Base-by-base conservation (phyloP, 2,113 vertebrate genomes). In the Coptodon bakossiorum region DNA sequence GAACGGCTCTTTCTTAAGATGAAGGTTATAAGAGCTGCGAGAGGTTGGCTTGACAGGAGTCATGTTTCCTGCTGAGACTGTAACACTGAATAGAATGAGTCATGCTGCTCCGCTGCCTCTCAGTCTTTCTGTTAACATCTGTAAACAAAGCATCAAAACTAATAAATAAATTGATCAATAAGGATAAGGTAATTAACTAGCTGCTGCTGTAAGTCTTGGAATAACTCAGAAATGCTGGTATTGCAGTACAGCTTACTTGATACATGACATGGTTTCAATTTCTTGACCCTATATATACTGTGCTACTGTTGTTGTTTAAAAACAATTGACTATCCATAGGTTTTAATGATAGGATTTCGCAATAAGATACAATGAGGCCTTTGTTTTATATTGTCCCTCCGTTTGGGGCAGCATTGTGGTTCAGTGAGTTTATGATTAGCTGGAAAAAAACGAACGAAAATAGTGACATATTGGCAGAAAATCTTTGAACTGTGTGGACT, bases 31-130 rank as follows among this genome's bases (percentile, higher is more conserved):
- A n/a, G 66, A 81, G 73, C 7, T 50, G 83, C 31, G 24, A 81
- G 71, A 38, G 19, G 36, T 14, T 52, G 17, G 14, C 73, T 78
- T 50, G 27, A 31, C 40, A 22, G 14, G 68, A 16, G 22, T 90
- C 76, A 50, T 81, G 84, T 92, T 91, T 92, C 90, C 61, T 61
- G 89, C 76, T 53, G 71, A 90, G 76, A 73, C 80, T 40, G 43
- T 79, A 80, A 87, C 43, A 22, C 71, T 71, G 78, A 73, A 76
- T 45, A 48, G 81, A 88, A 61, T 92, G 88, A 94, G 80, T 94
- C 92, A 91, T 12, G 12, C 57, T 91, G 68, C 85, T 85, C 79
- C 3, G 80, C 79, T 66, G 22, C 29, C 48, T 68, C 43, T 81
- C 2, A 5, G 45, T 81, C 24, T 27, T 71, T 91, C 57, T 86